Evolutionary conservation across 1,140 invertebrate genomes (phyloP).

Genomic region (Drosophila pectinifera): DNA sequence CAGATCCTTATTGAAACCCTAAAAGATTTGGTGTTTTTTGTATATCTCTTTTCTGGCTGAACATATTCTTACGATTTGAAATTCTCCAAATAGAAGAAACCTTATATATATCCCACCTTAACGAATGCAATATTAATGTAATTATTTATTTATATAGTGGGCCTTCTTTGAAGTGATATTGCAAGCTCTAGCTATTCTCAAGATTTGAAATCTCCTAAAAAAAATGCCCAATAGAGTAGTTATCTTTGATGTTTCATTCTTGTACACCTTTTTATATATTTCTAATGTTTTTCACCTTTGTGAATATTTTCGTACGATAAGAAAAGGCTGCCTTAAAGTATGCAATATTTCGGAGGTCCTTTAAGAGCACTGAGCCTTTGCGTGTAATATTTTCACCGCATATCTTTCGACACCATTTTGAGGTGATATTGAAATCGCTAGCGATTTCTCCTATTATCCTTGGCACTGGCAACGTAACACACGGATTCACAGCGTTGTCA

Average conservation of each 20-base stretch:
- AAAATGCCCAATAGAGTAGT: too few relatives aligned
- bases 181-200: background rate
- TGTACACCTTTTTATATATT: too few relatives aligned
- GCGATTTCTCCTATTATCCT: slow-evolving; percentile 17
- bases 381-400: background rate
- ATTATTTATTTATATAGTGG: too few relatives aligned
- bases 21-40: too few relatives aligned
- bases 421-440: background rate
- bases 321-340: background rate
- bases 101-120: too few relatives aligned
- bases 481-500: background rate
- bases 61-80: background rate
- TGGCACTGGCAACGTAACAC: slow-evolving; percentile 9
- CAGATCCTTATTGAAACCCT: too few relatives aligned
- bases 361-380: background rate
- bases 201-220: background rate
- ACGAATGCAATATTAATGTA: too few relatives aligned
- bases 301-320: background rate
- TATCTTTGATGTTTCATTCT: too few relatives aligned
- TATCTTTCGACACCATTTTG: background rate
- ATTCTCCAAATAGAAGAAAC: too few relatives aligned
- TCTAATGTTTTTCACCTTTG: too few relatives aligned
- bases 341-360: background rate
- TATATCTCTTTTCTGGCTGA: too few relatives aligned
- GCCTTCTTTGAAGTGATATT: background rate